These are phyloP conservation scores for Drosophila hydei DNA, from an alignment of 1,140 invertebrate species.

Conservation along the genomic window DNA sequence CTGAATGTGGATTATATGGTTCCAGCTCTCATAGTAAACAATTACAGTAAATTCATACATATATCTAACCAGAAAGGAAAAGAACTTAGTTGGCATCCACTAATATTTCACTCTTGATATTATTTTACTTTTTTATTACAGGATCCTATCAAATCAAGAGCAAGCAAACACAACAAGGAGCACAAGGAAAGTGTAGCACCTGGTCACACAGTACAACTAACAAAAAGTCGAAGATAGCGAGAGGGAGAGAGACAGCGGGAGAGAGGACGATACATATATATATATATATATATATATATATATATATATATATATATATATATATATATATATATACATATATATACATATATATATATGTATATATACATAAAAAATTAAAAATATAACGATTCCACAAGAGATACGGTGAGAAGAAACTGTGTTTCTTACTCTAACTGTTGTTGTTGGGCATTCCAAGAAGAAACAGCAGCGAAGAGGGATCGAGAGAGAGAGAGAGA, in stretches of 20 bases:
- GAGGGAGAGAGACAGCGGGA: too few species aligned
- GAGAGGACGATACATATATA: too few species aligned
- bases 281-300: too few species aligned
- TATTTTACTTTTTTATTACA: conserved; percentile 12
- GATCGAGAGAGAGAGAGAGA: background rate
- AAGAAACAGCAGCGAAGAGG: background rate
- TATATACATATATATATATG: background rate
- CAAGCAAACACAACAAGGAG: conserved; percentile 17
- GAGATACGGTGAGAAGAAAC: background rate
- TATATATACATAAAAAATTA: background rate
- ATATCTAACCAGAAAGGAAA: too few species aligned
- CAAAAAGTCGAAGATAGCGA: conserved; percentile 19
- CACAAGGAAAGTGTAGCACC: conserved; percentile 41
- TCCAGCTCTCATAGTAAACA: too few species aligned
- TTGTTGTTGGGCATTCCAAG: conserved; percentile 15
- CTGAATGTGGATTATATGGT: too few species aligned
- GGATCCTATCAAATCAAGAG: conserved; percentile 9
- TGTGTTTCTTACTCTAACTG: conserved; percentile 17
- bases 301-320: too few species aligned
- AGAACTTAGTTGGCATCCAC: conserved; percentile 1
- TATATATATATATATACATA: background rate
- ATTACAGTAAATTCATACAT: too few species aligned
- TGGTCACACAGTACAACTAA: conserved; percentile 65
- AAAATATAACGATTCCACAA: conserved; percentile 4
- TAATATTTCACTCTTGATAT: conserved; percentile 27